Conservation (phyloP, 2,113 vertebrate species). For the Scartelaos histophorus region DNA sequence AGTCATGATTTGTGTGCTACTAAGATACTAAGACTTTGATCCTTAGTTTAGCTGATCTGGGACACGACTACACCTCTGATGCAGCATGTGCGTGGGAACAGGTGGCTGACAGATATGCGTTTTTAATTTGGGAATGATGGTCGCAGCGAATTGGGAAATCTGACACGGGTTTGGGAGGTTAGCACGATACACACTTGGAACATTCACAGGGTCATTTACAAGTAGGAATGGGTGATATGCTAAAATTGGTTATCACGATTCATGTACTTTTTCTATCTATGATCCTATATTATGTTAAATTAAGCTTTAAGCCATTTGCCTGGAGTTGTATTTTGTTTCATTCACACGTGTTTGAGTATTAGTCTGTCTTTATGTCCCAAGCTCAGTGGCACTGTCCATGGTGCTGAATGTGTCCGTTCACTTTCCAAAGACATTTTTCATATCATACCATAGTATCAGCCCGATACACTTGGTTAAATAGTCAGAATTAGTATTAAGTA, state of each 20-base stretch:
- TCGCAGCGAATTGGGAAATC: constrained; percentile 34
- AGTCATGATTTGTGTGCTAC: no score
- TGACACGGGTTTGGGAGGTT: constrained; percentile 50
- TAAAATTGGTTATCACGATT: no score
- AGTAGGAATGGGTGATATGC: no score
- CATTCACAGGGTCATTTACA: constrained; percentile 12
- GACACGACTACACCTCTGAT: not conserved
- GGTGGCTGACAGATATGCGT: constrained; percentile 24
- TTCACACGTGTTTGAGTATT: no score
- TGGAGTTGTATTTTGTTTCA: no score
- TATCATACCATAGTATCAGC: not conserved
- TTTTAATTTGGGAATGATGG: constrained; percentile 49
- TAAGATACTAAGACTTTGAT: not conserved
- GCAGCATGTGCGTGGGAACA: constrained; percentile 11
- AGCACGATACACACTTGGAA: constrained; percentile 41
- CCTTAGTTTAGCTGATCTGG: not conserved
- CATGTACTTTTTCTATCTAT: no score
- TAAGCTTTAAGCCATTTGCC: no score
- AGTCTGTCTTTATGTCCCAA: no score
- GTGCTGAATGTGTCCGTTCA: not conserved
- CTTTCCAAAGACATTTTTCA: not conserved
- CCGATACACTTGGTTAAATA: not conserved
- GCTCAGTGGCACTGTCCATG: not conserved
- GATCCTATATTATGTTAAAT: no score
- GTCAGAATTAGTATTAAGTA: no score